These are phyloP conservation scores for Urophycis tenuis DNA, from an alignment of 2,797 vertebrate genomes.

Conservation along the genomic window DNA sequence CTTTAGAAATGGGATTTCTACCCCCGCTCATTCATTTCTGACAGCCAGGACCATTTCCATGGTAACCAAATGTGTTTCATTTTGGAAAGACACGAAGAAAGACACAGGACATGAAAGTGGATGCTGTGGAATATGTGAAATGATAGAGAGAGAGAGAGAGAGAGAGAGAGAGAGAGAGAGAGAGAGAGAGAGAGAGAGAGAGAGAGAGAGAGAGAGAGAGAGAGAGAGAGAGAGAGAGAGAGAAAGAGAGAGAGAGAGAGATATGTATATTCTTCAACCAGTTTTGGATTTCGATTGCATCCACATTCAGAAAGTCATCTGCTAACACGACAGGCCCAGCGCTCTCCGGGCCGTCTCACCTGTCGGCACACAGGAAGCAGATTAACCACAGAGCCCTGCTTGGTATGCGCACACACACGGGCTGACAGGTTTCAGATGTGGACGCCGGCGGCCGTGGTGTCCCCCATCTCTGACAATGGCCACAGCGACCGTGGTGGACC, in stretches of 20 bases:
- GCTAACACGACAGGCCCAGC: too few species aligned
- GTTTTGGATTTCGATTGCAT: too few species aligned
- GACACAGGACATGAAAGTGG: not conserved
- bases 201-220: not conserved
- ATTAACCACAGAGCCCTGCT: too few species aligned
- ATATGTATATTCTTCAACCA: too few species aligned
- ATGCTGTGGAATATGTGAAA: not conserved
- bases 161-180: not conserved
- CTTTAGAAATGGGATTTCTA: slow-evolving; percentile 2
- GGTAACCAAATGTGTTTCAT: not conserved
- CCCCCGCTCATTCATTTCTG: not conserved
- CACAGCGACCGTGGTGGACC: too few species aligned
- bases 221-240: not conserved
- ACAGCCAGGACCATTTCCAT: not conserved
- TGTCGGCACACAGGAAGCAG: too few species aligned
- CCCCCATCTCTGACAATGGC: too few species aligned
- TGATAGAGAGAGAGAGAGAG: not conserved
- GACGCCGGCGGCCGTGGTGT: too few species aligned
- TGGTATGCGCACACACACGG: too few species aligned
- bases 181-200: not conserved
- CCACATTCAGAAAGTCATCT: too few species aligned
- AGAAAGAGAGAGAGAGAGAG: not conserved
- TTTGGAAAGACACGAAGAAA: not conserved
- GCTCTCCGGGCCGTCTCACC: too few species aligned
- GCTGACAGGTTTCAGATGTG: too few species aligned